These are phyloP conservation scores for Ochlodes sylvanus DNA, from an alignment of 2,888 invertebrate genomes.

Conservation along the genomic window DNA sequence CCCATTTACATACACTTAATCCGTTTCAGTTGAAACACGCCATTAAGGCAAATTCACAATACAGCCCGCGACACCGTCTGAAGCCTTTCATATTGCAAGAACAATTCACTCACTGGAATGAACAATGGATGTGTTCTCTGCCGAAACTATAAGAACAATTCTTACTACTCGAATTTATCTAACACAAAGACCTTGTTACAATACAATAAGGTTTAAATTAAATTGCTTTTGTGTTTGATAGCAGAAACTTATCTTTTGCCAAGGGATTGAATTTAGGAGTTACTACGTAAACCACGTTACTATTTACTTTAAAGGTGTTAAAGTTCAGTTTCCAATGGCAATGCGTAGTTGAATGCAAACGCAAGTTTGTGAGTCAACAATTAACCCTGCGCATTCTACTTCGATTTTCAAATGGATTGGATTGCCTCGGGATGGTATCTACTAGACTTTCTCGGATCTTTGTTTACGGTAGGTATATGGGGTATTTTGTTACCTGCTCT, in stretches of 20 bases:
- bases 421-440: constrained; percentile 63
- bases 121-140: constrained; percentile 75
- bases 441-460: constrained; percentile 59
- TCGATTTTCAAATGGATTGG: constrained; percentile 81
- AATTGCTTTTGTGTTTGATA: background rate
- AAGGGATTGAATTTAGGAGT: background rate
- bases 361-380: constrained; percentile 60
- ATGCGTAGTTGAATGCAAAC: constrained; percentile 9
- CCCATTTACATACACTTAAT: constrained; percentile 39
- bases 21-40: constrained; percentile 40
- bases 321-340: background rate
- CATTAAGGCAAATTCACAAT: constrained; percentile 50
- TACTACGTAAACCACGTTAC: background rate
- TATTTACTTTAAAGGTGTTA: background rate
- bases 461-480: constrained; percentile 28
- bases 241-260: background rate
- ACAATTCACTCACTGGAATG: constrained; percentile 73
- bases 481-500: constrained; percentile 18
- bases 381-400: constrained; percentile 72
- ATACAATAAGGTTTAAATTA: constrained; percentile 44
- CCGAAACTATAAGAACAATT: constrained; percentile 45
- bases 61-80: constrained; percentile 53
- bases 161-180: constrained; percentile 26
- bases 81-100: constrained; percentile 58
- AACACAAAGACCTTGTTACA: constrained; percentile 22